A percentile compares a stretch with the other conserved stretches of the same genome.
These are phyloP conservation scores for Oreotrochilus melanogaster DNA, from an alignment of 2,113 vertebrate genomes.

Conservation along the genomic window DNA sequence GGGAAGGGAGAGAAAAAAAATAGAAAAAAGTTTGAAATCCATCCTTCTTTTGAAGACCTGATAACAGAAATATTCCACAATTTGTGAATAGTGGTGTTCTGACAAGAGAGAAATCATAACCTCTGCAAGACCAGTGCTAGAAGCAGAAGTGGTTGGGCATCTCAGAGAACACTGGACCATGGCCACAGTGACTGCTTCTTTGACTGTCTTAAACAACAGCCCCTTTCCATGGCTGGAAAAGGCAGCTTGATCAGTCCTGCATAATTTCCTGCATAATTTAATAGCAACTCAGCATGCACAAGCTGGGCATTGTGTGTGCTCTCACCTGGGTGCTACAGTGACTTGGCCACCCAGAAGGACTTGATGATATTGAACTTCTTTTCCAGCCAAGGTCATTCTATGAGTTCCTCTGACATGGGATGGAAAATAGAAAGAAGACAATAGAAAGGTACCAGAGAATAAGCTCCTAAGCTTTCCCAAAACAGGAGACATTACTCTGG, in stretches of 20 bases:
- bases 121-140: background rate
- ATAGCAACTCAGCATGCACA: background rate
- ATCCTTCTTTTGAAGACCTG: background rate
- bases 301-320: background rate
- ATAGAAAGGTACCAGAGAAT: background rate
- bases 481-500: background rate
- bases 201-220: accelerated
- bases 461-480: background rate
- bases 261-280: background rate
- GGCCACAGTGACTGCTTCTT: background rate
- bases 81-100: background rate
- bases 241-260: background rate
- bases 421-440: background rate
- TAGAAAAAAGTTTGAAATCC: background rate
- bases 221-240: background rate
- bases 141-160: background rate
- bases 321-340: background rate
- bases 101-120: background rate
- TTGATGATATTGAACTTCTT: too few species aligned
- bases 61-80: background rate
- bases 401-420: background rate
- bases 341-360: background rate
- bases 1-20: background rate
- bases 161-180: background rate
- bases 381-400: background rate